Percentiles rank a stretch among this genome's conserved stretches.
Evolutionary conservation across 2,888 invertebrate species (phyloP).

Genomic region (Abrostola triplasia): DNA sequence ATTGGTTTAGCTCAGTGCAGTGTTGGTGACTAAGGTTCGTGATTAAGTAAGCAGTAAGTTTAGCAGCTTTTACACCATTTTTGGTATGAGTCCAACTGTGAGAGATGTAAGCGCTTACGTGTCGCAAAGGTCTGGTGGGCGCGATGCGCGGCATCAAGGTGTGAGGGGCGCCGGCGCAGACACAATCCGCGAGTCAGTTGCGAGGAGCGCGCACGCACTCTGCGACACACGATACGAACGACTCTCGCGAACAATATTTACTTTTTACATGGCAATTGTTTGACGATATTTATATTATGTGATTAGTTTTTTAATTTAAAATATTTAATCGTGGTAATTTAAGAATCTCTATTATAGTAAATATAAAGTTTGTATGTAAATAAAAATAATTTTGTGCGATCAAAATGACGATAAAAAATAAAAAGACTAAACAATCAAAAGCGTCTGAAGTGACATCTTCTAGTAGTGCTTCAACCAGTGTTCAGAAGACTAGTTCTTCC

Average conservation of each 20-base stretch:
- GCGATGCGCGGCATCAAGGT: slow-evolving; percentile 62
- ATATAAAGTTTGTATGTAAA: slow-evolving; percentile 59
- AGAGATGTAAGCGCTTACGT: slow-evolving; percentile 86
- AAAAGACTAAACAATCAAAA: slow-evolving; percentile 86
- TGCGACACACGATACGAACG: slow-evolving; percentile 84
- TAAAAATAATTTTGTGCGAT: slow-evolving; percentile 71
- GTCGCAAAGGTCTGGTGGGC: slow-evolving; percentile 83
- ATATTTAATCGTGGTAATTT: slow-evolving; percentile 77
- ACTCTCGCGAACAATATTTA: slow-evolving; percentile 81
- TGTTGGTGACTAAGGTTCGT: slow-evolving; percentile 64
- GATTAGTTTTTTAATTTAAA: slow-evolving; percentile 65
- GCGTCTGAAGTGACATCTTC: slow-evolving; percentile 79
- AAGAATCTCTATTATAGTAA: slow-evolving; percentile 76
- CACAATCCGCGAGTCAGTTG: slow-evolving; percentile 84
- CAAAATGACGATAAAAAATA: slow-evolving; percentile 88
- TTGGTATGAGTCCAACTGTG: slow-evolving; percentile 82
- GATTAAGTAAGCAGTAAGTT: slow-evolving; percentile 65
- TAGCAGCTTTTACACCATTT: slow-evolving; percentile 80
- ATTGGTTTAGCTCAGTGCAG: slow-evolving; percentile 22
- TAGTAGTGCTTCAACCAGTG: slow-evolving; percentile 82
- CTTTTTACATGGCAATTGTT: slow-evolving; percentile 81
- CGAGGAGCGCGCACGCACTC: slow-evolving; percentile 82
- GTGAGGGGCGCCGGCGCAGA: slow-evolving; percentile 56
- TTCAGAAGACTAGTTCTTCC: slow-evolving; percentile 81
- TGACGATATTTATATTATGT: slow-evolving; percentile 75